Conservation (phyloP, 2,888 invertebrate genomes). For the Sphaerophoria rueppellii region DNA sequence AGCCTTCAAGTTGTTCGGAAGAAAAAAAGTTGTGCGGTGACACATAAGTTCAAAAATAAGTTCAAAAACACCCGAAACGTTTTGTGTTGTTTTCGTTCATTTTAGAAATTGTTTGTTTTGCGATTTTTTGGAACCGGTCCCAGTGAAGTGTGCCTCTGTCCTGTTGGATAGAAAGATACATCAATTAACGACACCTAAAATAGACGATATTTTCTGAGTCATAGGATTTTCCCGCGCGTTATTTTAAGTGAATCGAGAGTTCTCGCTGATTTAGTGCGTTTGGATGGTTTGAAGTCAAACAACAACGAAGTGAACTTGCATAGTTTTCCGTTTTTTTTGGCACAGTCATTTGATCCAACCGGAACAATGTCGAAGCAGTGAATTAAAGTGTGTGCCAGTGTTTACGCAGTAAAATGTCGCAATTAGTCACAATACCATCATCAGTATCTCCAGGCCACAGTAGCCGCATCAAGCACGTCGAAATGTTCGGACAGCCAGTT, state of each 20-base stretch:
- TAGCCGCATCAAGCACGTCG: constrained; percentile 58
- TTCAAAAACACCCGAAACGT: constrained; percentile 69
- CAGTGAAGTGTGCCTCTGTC: constrained; percentile 56
- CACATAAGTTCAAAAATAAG: constrained; percentile 73
- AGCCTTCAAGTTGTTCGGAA: constrained; percentile 51
- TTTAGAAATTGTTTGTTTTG: constrained; percentile 6
- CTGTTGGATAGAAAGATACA: constrained; percentile 67
- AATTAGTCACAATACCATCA: constrained; percentile 52
- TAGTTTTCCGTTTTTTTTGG: constrained; percentile 16
- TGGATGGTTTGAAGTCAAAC: not conserved
- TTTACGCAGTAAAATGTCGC: constrained; percentile 47
- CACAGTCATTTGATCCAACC: constrained; percentile 23
- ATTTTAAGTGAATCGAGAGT: constrained; percentile 50
- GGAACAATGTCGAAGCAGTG: constrained; percentile 41
- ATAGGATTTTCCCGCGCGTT: constrained; percentile 81
- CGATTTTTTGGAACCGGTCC: constrained; percentile 27
- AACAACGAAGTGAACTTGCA: constrained; percentile 7
- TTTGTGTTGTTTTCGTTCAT: constrained; percentile 44
- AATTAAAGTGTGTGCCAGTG: constrained; percentile 1
- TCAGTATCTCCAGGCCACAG: constrained; percentile 32
- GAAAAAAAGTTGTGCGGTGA: constrained; percentile 43
- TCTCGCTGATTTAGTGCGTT: constrained; percentile 30
- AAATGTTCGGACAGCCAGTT: constrained; percentile 67
- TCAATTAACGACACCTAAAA: constrained; percentile 70
- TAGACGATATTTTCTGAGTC: constrained; percentile 67